Evolutionary conservation across 2,113 vertebrate species (phyloP).

Genomic region (Oxyruncus cristatus): DNA sequence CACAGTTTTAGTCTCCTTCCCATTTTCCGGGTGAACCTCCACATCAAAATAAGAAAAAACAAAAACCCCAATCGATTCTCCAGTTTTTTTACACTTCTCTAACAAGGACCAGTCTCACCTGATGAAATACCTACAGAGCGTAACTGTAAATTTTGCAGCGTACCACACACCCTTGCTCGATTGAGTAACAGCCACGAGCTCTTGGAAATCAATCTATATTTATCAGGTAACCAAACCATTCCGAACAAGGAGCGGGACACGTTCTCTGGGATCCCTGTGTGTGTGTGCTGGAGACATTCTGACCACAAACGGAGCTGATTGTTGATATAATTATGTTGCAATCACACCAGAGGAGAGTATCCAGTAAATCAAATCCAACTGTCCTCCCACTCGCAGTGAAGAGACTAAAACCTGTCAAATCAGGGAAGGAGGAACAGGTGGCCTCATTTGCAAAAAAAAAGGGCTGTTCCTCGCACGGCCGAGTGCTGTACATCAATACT

Average conservation of each 20-base stretch:
- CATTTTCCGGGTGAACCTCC: neutral
- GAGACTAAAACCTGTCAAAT: constrained; percentile 63
- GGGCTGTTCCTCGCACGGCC: neutral
- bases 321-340: constrained; percentile 68
- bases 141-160: constrained; percentile 15
- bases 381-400: constrained; percentile 53
- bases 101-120: constrained; percentile 26
- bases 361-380: constrained; percentile 67
- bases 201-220: constrained; percentile 49
- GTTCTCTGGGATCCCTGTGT: neutral
- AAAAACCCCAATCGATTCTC: neutral
- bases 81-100: neutral
- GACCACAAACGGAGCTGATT: constrained; percentile 66
- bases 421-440: constrained; percentile 56
- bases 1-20: neutral
- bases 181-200: neutral
- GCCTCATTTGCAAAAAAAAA: constrained; percentile 49
- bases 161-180: constrained; percentile 31
- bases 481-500: neutral
- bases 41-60: neutral
- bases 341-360: constrained; percentile 51
- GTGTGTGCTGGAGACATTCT: constrained; percentile 19
- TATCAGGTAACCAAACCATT: neutral
- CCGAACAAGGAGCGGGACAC: neutral
- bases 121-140: constrained; percentile 23